phyloP scores from a whole-genome alignment of 2,113 vertebrate genomes.

The Clarias magur region DNA sequence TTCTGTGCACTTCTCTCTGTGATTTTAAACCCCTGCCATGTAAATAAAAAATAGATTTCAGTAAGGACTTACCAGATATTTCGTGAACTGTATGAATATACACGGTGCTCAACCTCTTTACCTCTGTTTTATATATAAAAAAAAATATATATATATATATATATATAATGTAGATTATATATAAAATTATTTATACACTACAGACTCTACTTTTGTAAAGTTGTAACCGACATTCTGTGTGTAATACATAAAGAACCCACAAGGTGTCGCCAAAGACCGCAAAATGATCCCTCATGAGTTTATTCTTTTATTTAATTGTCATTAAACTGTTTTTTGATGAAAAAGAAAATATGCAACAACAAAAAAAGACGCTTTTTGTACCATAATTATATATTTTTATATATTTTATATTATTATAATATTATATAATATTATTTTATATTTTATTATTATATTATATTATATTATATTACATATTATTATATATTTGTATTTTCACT shows the following conservation, averaged over 20 bases:
- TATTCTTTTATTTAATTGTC: no score
- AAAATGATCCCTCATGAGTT: not conserved
- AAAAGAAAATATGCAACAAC: not conserved
- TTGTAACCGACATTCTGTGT: not conserved
- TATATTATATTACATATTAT: no score
- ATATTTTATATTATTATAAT: no score
- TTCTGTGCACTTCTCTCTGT: not conserved
- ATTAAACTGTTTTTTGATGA: not conserved
- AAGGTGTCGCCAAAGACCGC: not conserved
- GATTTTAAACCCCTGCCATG: not conserved
- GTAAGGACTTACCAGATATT: not conserved
- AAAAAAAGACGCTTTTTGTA: not conserved
- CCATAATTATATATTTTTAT: not conserved
- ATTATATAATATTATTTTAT: no score
- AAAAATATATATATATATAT: no score
- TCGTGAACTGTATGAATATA: not conserved
- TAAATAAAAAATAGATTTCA: not conserved
- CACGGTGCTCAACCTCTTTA: not conserved
- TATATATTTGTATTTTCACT: not conserved
- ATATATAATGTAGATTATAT: no score
- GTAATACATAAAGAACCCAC: not conserved
- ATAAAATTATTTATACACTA: no score
- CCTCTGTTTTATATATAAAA: not conserved
- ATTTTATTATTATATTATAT: no score
- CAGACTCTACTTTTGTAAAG: not conserved